These are phyloP conservation scores for Syncerus caffer DNA, from an alignment of 2,797 vertebrate genomes.

Conservation along the genomic window DNA sequence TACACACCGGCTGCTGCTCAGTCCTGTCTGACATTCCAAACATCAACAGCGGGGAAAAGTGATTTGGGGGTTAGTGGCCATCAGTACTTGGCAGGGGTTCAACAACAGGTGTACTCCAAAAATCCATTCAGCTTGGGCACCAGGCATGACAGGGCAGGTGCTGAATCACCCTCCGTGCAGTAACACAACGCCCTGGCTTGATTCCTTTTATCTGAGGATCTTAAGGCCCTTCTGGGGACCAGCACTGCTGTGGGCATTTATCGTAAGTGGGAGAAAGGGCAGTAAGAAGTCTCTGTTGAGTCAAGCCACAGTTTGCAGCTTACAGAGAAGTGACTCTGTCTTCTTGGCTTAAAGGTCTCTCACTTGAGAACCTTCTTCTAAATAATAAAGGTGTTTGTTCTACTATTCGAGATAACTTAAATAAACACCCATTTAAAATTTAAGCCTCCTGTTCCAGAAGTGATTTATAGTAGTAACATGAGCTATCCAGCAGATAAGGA, in stretches of 20 bases:
- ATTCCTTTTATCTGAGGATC: background rate
- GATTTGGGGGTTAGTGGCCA: conserved; percentile 74
- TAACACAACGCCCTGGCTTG: background rate
- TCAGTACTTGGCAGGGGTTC: conserved; percentile 1
- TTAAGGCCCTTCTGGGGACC: background rate
- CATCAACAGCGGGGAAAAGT: conserved; percentile 71
- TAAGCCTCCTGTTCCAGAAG: background rate
- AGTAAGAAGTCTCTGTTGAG: background rate
- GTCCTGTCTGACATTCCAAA: conserved; percentile 81
- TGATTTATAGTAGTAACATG: background rate
- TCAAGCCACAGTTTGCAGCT: background rate
- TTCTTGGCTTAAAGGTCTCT: background rate
- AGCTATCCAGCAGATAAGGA: background rate
- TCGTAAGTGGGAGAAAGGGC: background rate
- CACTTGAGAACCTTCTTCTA: background rate
- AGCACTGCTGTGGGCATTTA: background rate
- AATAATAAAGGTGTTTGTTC: background rate
- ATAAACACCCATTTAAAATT: background rate
- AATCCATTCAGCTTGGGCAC: conserved; percentile 32
- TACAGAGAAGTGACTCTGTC: background rate
- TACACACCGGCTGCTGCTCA: conserved; percentile 76
- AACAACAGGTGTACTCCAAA: conserved; percentile 66
- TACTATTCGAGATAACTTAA: background rate
- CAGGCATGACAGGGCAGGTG: conserved; percentile 35
- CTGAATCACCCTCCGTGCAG: conserved; percentile 13